A percentile compares a stretch with the other conserved stretches of the same genome.
These are phyloP conservation scores for Sipha maydis DNA, from an alignment of 2,888 invertebrate genomes.

Conservation along the genomic window DNA sequence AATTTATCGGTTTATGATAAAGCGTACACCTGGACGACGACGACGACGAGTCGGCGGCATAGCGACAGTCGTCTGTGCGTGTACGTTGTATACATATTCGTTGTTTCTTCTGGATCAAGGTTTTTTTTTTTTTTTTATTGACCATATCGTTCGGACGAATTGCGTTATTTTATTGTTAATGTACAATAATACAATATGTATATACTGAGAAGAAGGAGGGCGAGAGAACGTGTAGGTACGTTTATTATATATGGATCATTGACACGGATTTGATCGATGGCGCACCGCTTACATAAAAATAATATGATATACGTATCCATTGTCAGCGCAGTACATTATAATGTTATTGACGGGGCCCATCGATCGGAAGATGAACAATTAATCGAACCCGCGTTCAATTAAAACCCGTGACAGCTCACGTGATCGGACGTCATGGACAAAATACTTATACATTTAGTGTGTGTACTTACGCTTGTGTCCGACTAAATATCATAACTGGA, in stretches of 20 bases:
- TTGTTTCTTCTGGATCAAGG: background rate
- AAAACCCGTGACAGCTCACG: background rate
- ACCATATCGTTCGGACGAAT: slow-evolving; percentile 27
- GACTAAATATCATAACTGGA: too few species aligned
- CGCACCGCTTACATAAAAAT: background rate
- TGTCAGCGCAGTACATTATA: background rate
- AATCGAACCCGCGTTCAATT: background rate
- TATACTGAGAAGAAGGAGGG: background rate
- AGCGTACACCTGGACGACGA: slow-evolving; percentile 40
- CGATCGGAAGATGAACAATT: background rate
- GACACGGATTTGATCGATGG: slow-evolving; percentile 2
- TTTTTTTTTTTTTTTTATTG: slow-evolving; percentile 12
- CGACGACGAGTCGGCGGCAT: background rate
- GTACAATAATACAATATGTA: background rate
- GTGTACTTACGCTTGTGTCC: too few species aligned
- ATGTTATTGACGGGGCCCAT: background rate
- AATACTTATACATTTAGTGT: too few species aligned
- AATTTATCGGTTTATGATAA: slow-evolving; percentile 60
- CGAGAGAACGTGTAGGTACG: background rate
- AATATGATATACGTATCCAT: background rate
- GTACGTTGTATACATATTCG: background rate
- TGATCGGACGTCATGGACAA: background rate
- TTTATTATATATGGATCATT: background rate
- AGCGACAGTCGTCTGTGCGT: background rate
- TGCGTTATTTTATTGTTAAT: slow-evolving; percentile 28